Conservation (phyloP, 64 coral and sea anemone species). For the Pocillopora verrucosa region DNA sequence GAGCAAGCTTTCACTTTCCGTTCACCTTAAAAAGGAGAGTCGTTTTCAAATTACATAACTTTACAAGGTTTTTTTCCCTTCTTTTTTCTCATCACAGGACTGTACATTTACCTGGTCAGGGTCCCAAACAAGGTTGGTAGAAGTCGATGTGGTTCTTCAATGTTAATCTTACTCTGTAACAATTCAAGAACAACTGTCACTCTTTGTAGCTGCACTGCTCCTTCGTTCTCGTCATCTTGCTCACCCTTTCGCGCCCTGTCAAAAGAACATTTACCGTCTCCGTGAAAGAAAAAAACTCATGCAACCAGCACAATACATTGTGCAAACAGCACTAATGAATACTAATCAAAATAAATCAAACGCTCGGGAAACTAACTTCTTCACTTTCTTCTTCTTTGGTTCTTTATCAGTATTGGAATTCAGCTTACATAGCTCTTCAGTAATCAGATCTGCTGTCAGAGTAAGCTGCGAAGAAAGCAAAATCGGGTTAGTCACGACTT, state of each 20-base stretch:
- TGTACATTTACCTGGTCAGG: constrained; percentile 62
- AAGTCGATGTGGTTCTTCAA: constrained; percentile 61
- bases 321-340: not conserved
- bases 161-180: constrained; percentile 69
- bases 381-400: constrained; percentile 72
- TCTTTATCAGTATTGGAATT: constrained; percentile 54
- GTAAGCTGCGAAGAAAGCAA: constrained; percentile 35
- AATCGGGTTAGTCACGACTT: not conserved
- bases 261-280: not conserved
- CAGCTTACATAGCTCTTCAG: constrained; percentile 56
- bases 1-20: too few species aligned
- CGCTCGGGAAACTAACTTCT: constrained; percentile 17
- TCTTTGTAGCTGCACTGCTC: constrained; percentile 46
- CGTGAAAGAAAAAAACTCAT: not conserved
- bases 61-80: not conserved
- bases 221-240: not conserved
- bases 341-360: not conserved
- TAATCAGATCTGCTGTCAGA: constrained; percentile 54
- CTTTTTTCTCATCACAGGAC: not conserved
- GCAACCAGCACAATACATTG: not conserved
- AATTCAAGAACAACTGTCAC: constrained; percentile 64
- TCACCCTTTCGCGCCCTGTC: constrained; percentile 4
- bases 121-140: constrained; percentile 70
- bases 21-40: too few species aligned
- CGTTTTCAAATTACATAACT: too few species aligned